Evolutionary conservation across 2,888 invertebrate genomes (phyloP).

Genomic region (Schizaphis graminum): DNA sequence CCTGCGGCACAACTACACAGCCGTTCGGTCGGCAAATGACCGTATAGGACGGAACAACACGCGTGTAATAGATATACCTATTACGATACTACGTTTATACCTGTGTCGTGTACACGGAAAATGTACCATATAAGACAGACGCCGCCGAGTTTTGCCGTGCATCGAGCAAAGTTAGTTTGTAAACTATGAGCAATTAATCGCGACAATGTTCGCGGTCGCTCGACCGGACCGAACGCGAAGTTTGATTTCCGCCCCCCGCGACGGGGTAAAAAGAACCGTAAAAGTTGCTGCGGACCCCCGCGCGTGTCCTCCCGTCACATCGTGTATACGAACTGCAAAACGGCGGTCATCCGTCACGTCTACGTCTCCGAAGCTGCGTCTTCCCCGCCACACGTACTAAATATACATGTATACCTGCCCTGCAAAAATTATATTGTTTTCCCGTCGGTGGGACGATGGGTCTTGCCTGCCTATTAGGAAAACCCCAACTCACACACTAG

Average conservation of each 20-base stretch:
- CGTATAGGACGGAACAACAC: conserved; percentile 7
- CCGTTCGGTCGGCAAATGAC: conserved; percentile 44
- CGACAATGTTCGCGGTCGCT: background rate
- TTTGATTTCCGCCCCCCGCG: conserved; percentile 50
- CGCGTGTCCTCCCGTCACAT: no score
- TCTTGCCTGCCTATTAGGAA: background rate
- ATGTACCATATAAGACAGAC: conserved; percentile 22
- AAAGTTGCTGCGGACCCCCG: conserved; percentile 16
- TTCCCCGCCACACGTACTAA: background rate
- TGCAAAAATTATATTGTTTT: background rate
- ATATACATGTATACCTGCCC: background rate
- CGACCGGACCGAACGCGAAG: background rate
- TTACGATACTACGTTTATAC: background rate
- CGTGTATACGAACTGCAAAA: background rate
- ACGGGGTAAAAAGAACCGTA: conserved; percentile 8
- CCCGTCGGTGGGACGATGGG: background rate
- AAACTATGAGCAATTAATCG: conserved; percentile 61
- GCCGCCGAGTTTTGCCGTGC: conserved; percentile 13
- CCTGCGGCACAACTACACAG: no score
- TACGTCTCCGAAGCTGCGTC: background rate
- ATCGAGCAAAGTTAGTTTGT: conserved; percentile 45
- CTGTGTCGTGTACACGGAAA: background rate
- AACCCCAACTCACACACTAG: background rate
- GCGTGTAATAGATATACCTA: background rate
- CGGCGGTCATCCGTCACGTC: background rate